Evolutionary conservation across 2,888 invertebrate species (phyloP).

Genomic region (Lasioglossum figueresi): DNA sequence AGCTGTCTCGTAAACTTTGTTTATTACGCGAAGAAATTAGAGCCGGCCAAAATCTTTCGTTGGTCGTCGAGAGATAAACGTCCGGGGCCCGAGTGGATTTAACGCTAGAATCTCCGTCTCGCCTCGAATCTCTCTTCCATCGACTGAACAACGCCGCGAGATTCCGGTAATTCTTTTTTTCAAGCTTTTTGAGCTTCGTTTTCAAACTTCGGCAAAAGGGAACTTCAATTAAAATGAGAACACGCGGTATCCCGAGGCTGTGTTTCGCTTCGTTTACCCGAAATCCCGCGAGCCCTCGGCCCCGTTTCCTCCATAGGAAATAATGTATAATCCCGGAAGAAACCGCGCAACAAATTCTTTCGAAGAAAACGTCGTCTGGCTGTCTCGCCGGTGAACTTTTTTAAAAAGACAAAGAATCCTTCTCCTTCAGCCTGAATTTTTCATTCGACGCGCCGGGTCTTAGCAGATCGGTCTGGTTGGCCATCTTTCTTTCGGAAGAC

Average conservation of each 20-base stretch:
- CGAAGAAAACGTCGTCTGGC: slow-evolving; percentile 18
- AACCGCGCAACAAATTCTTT: slow-evolving; percentile 31
- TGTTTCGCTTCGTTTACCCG: neutral
- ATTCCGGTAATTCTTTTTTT: neutral
- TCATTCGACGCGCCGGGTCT: neutral
- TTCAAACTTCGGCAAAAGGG: neutral
- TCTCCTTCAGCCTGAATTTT: slow-evolving; percentile 13
- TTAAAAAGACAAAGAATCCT: slow-evolving; percentile 21
- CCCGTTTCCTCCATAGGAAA: neutral
- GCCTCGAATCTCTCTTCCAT: neutral
- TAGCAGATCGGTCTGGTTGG: neutral
- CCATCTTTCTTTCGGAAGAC: neutral
- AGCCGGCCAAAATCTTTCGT: slow-evolving; percentile 25
- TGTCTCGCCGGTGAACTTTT: neutral
- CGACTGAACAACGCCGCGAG: neutral
- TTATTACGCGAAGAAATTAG: slow-evolving; percentile 45
- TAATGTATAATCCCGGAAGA: slow-evolving; percentile 19
- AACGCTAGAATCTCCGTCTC: neutral
- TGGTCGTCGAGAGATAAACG: slow-evolving; percentile 18
- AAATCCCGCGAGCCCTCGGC: neutral
- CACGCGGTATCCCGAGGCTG: neutral
- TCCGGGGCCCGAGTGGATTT: neutral
- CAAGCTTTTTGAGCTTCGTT: too few relatives aligned
- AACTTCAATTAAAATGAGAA: neutral
- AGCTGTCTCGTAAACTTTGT: slow-evolving; percentile 36